Evolutionary conservation across 1,140 invertebrate species (phyloP), one percentile per base, ranked within the genome.

Genomic region (Bombus terrestris): DNA sequence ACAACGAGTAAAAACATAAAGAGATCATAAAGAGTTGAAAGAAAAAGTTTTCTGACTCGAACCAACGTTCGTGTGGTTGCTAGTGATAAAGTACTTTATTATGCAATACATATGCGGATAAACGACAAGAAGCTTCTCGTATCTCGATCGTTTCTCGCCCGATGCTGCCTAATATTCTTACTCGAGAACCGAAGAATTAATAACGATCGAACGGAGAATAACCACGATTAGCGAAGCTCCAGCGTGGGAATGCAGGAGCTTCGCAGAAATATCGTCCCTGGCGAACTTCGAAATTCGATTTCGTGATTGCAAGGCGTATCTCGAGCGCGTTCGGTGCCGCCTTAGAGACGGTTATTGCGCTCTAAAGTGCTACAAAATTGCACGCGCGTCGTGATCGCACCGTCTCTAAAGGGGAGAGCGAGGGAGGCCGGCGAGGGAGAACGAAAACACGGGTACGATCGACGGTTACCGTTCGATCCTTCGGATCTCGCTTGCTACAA

Each of bases 291-390:
- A 57, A 39, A 62, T 77, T 77, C 57, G 57, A 62, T 77, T 77
- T 59, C 75, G 75, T 59, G 75, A 77, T 77, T 39, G 37, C 75
- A 15, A 78, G 75, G 75, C 75, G 75, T 59, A 78, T 78, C 59
- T 78, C 75, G 75, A 53, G 43, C 73, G 32, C 18, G n/a, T 13
- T 47, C 37, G 37, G 25, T 9, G 32, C 47, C 47, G 18, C n/a
- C 72, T 74, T 41, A 62, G 75, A 39, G n/a, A 64, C 57, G 75
- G 37, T 79, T 59, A 84, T 84, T 72, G 83, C 59, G 39, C 66
- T 69, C 47, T 47, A 62, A 72, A 80, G 76, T 62, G 83, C 66
- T 53, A 80, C 39, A 64, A 85, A 80, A 85, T 85, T 85, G 83
- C 57, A 80, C 68, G 53, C 68, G 66, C 74, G 32, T 43, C 74